Percentiles rank a stretch among this genome's conserved stretches.
Conservation (phyloP, 2,797 vertebrate genomes). For the Epinephelus coioides region DNA sequence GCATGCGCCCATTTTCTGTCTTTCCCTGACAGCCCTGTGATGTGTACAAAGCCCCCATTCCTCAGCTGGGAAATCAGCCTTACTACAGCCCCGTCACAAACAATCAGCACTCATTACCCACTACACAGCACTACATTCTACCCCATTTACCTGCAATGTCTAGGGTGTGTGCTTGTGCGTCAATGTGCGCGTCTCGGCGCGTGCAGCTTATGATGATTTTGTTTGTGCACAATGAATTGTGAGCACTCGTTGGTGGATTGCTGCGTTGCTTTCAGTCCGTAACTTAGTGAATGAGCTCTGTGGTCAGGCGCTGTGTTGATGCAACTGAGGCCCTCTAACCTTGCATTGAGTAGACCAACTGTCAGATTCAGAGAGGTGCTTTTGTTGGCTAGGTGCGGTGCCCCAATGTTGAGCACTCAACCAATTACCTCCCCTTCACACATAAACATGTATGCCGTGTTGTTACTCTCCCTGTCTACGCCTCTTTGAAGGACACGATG, state of each 20-base stretch:
- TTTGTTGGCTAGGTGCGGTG: constrained; percentile 58
- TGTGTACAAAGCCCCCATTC: constrained; percentile 77
- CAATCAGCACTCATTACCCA: constrained; percentile 83
- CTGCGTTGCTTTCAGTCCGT: constrained; percentile 40
- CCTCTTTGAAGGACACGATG: constrained; percentile 75
- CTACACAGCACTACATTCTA: constrained; percentile 69
- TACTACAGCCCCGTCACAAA: constrained; percentile 82
- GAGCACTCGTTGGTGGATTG: constrained; percentile 50
- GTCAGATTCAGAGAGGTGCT: constrained; percentile 64
- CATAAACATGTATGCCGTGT: constrained; percentile 54
- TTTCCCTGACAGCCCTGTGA: constrained; percentile 79
- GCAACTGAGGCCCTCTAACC: constrained; percentile 52
- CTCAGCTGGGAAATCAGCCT: constrained; percentile 85
- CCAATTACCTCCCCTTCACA: constrained; percentile 70
- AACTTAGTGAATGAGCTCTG: constrained; percentile 50
- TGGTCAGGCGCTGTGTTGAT: constrained; percentile 41
- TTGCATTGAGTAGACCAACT: constrained; percentile 56
- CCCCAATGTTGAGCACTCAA: constrained; percentile 63
- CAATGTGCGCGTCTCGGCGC: constrained; percentile 1
- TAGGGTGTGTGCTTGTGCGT: constrained; percentile 18
- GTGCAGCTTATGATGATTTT: constrained; percentile 46
- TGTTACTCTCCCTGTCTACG: constrained; percentile 43
- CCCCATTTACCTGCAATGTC: constrained; percentile 75
- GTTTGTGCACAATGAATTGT: constrained; percentile 56
- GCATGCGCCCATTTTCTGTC: constrained; percentile 79